Evolutionary conservation across 1,140 invertebrate species (phyloP), one percentile per base, ranked within the genome.

Genomic region (Euborellia annulipes): DNA sequence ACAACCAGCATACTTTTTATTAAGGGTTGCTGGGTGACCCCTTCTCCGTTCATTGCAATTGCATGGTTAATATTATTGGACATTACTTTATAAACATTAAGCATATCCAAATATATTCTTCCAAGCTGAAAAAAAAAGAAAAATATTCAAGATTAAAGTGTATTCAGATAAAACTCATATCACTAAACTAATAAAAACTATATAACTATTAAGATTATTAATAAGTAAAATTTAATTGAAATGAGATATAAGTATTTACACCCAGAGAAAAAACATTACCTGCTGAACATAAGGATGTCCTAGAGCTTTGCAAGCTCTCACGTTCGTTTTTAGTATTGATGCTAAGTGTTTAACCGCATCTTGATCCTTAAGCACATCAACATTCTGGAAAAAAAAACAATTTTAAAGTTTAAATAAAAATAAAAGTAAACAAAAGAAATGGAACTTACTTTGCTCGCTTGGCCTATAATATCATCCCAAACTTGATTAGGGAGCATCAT

Each of bases 81-180:
- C 84, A 97, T 97, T 41, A 89, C 93, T 70, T 98, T 98, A 69
- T 99, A 99, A 44, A 99, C 89, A 73, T 96, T 97, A 45, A 99
- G 68, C 93, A 98, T 97, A 66, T 98, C 95, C 58, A 97, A 71
- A 67, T 97, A 98, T 63, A 98, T 96, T 58, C 91, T 72, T 41
- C 92, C 90, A 55, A 98, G 73, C 73, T 83, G 62, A 36, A 65
- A 62, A 44, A 48, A 52, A 47, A 21, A 50, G 46, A 46, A 34
- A 20, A 46, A 16, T 36, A 3, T 36, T n/a, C n/a, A n/a, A n/a
- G n/a, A n/a, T n/a, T n/a, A n/a, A n/a, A n/a, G n/a, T n/a, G n/a
- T n/a, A n/a, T n/a, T n/a, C n/a, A n/a, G n/a, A n/a, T n/a, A n/a
- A n/a, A n/a, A n/a, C n/a, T n/a, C n/a, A n/a, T n/a, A n/a, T n/a